Base-by-base conservation (phyloP, 2,797 vertebrate genomes). In the Platalea minor region DNA sequence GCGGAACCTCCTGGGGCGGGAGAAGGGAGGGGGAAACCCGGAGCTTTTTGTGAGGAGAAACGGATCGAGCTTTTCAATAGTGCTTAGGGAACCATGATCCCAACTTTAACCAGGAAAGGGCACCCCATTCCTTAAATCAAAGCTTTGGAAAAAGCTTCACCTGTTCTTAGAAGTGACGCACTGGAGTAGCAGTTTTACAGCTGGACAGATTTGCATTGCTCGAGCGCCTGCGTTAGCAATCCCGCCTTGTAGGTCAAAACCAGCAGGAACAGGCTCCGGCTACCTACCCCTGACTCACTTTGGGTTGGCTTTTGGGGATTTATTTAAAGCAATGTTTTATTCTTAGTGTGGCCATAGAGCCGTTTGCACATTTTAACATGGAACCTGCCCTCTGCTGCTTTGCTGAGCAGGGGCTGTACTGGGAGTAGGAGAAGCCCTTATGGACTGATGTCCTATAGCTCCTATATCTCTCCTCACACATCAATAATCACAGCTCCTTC, bases 81-180 rank as follows among this genome's bases (percentile, higher is more conserved):
- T 1, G 2, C 13, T 37, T 2, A 33, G 5, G 28, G 37, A 35
- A 46, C 0, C 10, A 3, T 0, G 13, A 68, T n/a, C 9, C n/a
- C 19, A 4, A 10, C 11, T 28, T 43, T 11, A 61, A 31, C 5
- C 25, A 23, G 51, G 59, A 53, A 81, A 61, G 28, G 41, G 39
- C 11, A 65, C 1, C 13, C 4, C 25, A 12, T 5, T 14, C 77
- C 63, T 59, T 13, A 3, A 37, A 17, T 1, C 8, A 35, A 85
- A 89, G 67, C 26, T 72, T 33, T 46, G 67, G 65, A 5, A 33
- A 80, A 77, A 35, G 3, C 35, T 26, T 28, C 60, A 25, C 11
- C 19, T 37, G 35, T 5, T 33, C 45, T 76, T 29, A 6, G n/a
- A 54, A 4, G 5, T 0, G 31, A 16, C 0, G 21, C 24, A 0